Base-by-base conservation (phyloP, 92 coral and sea anemone genomes). In the Plumapathes pennacea region DNA sequence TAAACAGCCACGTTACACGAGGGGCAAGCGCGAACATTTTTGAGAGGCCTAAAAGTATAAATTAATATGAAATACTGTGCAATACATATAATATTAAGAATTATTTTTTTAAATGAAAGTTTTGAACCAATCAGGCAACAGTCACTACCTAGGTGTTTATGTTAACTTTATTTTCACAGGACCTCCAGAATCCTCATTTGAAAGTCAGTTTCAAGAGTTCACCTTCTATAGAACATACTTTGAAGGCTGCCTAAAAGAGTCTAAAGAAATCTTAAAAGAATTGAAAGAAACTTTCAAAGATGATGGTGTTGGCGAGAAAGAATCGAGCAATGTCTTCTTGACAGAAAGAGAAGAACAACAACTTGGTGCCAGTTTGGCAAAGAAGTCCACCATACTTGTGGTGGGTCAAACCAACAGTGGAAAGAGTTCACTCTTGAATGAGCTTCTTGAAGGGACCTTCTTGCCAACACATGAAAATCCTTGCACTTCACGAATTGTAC, bases 381-480 rank as follows among this genome's bases (percentile, higher is more conserved):
- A 82, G 72, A 54, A 63, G 41, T 68, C 89, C 27, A 50, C 89
- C 3, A 61, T 82, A 15, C 41, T 82, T 2, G 83, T 82, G 4
- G 65, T 82, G 36, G 89, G 89, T 5, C 89, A 82, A 33, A 82
- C 89, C 28, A 82, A 82, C 42, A 74, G 83, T 31, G 89, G 89
- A 4, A 82, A 82, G 72, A 82, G 89, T 28, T 82, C 89, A 3
- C 41, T 82, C 37, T 71, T 82, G 17, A 82, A 82, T 38, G 89
- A 82, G 57, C 78, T 82, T 18, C 70, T 82, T 15, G 89, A 83
- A 15, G 77, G 66, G 6, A 49, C 83, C 4, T 82, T 45, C 26
- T 32, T 82, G 70, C 89, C 89, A 25, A 82, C 89, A 1, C 56
- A 78, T 13, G 83, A 74, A 62, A 64, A 67, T 4, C 89, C 89